Base-by-base conservation (phyloP, 1,140 invertebrate species). In the Archivesica marissinica region DNA sequence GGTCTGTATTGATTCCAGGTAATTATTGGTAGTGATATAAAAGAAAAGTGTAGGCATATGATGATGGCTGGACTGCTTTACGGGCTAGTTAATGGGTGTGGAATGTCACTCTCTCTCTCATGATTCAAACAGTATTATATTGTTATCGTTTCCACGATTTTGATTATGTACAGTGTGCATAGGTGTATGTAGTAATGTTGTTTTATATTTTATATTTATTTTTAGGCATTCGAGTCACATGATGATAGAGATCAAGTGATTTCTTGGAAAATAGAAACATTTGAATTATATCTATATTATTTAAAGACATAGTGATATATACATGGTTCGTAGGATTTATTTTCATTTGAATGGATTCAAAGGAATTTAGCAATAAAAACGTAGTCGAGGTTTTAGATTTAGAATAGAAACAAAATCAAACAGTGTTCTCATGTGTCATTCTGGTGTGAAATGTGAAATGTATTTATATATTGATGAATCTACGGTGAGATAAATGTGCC, bases 161-260 rank as follows among this genome's bases (percentile, higher is more conserved):
- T 50, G 50, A 72, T 47, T 72, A 47, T 72, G 68, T 72, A 72
- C 68, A 72, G 68, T 47, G 68, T 72, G 68, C 41, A 33, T 47
- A 72, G 30, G 50, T 64, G 33, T 33, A 44, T 72, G 4, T 72
- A 72, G 41, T 72, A 72, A 50, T 52, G 68, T 72, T 72, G 9
- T 70, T 68, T 72, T 72, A 72, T 28, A 72, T 72, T 72, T 50
- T 44, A 72, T 72, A 72, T 72, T 72, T 72, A 72, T 72, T 72
- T 72, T 70, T 30, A 23, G 23, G 23, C 28, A 50, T 50, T 72
- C 15, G 39, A 50, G 68, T 72, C 68, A 72, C 38, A 44, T 17
- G 39, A 56, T 1, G 0, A 33, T 61, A 30, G 33, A 23, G 17
- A 52, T 4, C 50, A 52, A 52, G 4, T 52, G 3, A 17, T 15